These are phyloP conservation scores for Tenthredo amoena DNA, from an alignment of 2,888 invertebrate genomes.

Conservation along the genomic window DNA sequence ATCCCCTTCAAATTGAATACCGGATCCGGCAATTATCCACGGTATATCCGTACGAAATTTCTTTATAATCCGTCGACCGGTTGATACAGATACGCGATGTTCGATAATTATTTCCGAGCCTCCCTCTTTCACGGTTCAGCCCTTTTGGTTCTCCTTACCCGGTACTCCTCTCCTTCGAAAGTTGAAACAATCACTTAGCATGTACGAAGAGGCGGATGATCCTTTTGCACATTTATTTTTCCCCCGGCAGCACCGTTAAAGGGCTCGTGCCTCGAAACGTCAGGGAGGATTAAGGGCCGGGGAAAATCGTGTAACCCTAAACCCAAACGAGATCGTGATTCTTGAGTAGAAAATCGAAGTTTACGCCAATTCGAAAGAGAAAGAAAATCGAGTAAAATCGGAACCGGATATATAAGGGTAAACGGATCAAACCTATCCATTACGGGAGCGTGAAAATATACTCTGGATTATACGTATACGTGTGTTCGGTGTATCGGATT, in stretches of 20 bases:
- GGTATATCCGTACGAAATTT: not conserved
- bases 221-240: slow-evolving; percentile 26
- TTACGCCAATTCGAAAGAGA: not conserved
- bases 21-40: not conserved
- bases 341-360: slow-evolving; percentile 20
- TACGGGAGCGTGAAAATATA: slow-evolving; percentile 68
- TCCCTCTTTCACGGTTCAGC: not conserved
- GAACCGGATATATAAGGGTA: slow-evolving; percentile 33
- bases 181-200: slow-evolving; percentile 39
- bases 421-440: slow-evolving; percentile 65
- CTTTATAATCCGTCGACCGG: not conserved
- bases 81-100: not conserved
- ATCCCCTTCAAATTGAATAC: not conserved
- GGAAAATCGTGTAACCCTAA: not conserved
- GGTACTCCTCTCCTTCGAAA: not conserved
- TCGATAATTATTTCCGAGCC: not conserved
- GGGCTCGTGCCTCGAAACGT: not conserved
- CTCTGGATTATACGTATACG: slow-evolving; percentile 62
- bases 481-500: slow-evolving; percentile 66
- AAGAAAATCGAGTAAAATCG: not conserved
- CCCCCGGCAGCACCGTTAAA: not conserved
- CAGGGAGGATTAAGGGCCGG: slow-evolving; percentile 13
- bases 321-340: slow-evolving; percentile 15
- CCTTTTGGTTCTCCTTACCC: not conserved
- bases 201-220: slow-evolving; percentile 1